These are phyloP conservation scores for Xestobium rufovillosum DNA, from an alignment of 2,888 invertebrate species.

Conservation along the genomic window DNA sequence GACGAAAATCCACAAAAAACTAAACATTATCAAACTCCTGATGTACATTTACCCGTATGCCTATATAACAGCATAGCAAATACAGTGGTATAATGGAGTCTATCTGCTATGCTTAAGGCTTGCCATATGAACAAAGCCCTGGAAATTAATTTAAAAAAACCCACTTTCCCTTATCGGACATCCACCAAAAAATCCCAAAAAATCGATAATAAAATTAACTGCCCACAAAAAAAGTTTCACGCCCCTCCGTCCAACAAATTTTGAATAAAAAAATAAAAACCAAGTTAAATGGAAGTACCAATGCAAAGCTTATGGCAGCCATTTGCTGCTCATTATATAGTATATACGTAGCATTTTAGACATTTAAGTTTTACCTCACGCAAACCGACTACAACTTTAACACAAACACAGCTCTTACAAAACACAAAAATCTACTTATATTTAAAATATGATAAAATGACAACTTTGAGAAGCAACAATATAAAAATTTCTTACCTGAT, in stretches of 20 bases:
- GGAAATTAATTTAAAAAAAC: slow-evolving; percentile 27
- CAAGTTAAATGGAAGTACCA: slow-evolving; percentile 32
- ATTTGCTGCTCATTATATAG: slow-evolving; percentile 46
- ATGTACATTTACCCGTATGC: too few species aligned
- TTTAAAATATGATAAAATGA: slow-evolving; percentile 44
- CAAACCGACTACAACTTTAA: slow-evolving; percentile 29
- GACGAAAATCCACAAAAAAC: too few species aligned
- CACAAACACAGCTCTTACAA: slow-evolving; percentile 30
- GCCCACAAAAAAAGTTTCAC: slow-evolving; percentile 29
- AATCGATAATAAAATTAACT: slow-evolving; percentile 32
- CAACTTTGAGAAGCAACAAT: slow-evolving; percentile 47
- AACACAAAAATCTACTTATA: slow-evolving; percentile 35
- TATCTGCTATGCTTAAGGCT: slow-evolving; percentile 39
- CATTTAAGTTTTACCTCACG: slow-evolving; percentile 34
- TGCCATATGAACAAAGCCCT: slow-evolving; percentile 44
- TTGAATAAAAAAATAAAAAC: slow-evolving; percentile 25
- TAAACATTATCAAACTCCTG: too few species aligned
- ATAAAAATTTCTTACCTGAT: slow-evolving; percentile 54
- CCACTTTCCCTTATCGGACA: slow-evolving; percentile 13
- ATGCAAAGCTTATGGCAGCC: slow-evolving; percentile 50
- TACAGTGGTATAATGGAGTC: slow-evolving; percentile 45
- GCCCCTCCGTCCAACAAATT: slow-evolving; percentile 12
- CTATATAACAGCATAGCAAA: slow-evolving; percentile 31
- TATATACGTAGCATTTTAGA: slow-evolving; percentile 37
- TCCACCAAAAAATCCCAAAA: slow-evolving; percentile 28